Percentiles rank a stretch among this genome's conserved stretches.
Evolutionary conservation across 1,140 invertebrate genomes (phyloP).

Genomic region (Chironomus tepperi): DNA sequence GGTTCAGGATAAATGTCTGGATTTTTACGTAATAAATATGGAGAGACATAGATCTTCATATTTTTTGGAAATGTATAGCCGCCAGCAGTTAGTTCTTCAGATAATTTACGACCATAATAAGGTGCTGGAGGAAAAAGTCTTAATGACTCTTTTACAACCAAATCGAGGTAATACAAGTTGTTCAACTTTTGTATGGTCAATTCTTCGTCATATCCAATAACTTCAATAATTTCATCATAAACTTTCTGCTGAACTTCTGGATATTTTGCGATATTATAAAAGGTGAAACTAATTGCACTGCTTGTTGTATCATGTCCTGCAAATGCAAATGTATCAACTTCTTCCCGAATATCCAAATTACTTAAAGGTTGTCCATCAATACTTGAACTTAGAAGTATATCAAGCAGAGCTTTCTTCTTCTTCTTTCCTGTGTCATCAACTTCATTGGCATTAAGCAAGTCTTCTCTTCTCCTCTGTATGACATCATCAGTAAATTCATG

Average conservation of each 20-base stretch:
- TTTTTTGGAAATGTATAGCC: not conserved
- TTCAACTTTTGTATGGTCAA: constrained; percentile 42
- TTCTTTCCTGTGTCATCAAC: constrained; percentile 33
- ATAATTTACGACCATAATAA: constrained; percentile 41
- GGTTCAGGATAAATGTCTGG: constrained; percentile 48
- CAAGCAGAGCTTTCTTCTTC: constrained; percentile 52
- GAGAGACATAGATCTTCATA: not conserved
- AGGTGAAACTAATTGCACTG: constrained; percentile 45
- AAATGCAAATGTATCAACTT: constrained; percentile 73
- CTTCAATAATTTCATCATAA: constrained; percentile 47
- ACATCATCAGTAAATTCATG: constrained; percentile 35
- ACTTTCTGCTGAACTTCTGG: constrained; percentile 49
- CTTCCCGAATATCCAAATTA: constrained; percentile 56
- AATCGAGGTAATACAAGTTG: constrained; percentile 52
- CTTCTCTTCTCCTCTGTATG: constrained; percentile 29
- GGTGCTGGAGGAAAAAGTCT: constrained; percentile 55
- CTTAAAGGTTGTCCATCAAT: constrained; percentile 46
- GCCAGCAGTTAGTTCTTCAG: constrained; percentile 33
- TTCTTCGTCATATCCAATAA: constrained; percentile 42
- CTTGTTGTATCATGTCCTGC: constrained; percentile 60
- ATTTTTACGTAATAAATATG: constrained; percentile 33
- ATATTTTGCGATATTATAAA: constrained; percentile 47
- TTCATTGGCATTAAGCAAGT: constrained; percentile 24
- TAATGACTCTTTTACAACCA: constrained; percentile 53
- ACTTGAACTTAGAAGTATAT: constrained; percentile 55